Evolutionary conservation across 2,888 invertebrate species (phyloP).

Genomic region (Gymnoscelis rufifasciata): DNA sequence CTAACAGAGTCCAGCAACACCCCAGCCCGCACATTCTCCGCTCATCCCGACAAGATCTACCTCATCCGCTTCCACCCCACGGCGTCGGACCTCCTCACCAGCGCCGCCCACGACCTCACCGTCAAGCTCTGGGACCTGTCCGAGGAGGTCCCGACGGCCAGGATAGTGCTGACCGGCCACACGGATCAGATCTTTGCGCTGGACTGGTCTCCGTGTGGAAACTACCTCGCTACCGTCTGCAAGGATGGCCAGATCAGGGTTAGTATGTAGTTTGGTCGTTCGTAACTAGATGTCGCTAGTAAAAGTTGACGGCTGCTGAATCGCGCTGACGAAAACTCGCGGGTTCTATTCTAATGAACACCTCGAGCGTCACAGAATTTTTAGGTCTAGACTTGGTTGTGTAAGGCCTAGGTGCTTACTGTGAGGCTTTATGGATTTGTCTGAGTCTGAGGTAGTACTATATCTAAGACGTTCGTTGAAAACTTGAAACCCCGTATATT

Average conservation of each 20-base stretch:
- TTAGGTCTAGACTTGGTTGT: no score
- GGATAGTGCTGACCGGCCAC: slow-evolving; percentile 84
- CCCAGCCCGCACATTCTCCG: slow-evolving; percentile 81
- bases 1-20: slow-evolving; percentile 88
- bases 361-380: no score
- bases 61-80: slow-evolving; percentile 92
- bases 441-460: no score
- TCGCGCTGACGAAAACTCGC: no score
- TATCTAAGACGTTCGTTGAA: no score
- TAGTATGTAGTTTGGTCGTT: slow-evolving; percentile 24
- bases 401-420: no score
- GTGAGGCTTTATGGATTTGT: no score
- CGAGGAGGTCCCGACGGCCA: slow-evolving; percentile 41
- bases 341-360: no score
- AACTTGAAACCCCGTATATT: no score
- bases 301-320: neutral
- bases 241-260: slow-evolving; percentile 90
- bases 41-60: slow-evolving; percentile 94
- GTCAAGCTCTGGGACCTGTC: slow-evolving; percentile 92
- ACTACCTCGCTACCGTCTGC: slow-evolving; percentile 90
- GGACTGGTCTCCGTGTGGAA: slow-evolving; percentile 96
- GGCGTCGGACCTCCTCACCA: slow-evolving; percentile 90
- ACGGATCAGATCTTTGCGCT: slow-evolving; percentile 94
- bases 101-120: slow-evolving; percentile 94
- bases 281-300: no score